Evolutionary conservation across 2,888 invertebrate genomes (phyloP), one percentile per base, ranked within the genome.

Genomic region (Rosalia funebris): DNA sequence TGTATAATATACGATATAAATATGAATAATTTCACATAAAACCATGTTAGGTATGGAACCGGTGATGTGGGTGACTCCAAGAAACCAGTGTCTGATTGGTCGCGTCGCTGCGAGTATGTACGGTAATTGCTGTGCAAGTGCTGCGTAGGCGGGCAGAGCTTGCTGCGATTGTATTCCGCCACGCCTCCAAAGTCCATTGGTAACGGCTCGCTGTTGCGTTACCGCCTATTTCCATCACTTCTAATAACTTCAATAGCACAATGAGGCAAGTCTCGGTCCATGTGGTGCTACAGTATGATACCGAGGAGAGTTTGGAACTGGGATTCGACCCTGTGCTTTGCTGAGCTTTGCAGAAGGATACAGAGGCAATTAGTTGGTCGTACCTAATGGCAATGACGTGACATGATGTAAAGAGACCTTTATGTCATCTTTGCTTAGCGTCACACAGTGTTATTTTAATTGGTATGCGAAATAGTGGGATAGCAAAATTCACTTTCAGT

Each of bases 131-230:
- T 50, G 19, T 55, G 32, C 42, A 46, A 52, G 65, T 60, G 59
- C 48, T 42, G 57, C 50, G 66, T 57, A 59, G 71, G 72, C 67
- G 69, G 62, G 55, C 41, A 52, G 67, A 25, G 47, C 53, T 47
- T 39, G 55, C 53, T 47, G 59, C 45, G 57, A 64, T 66, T 64
- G 61, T 58, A 15, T 25, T 14, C 56, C 42, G 63, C 44, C 68
- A 70, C 71, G 71, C 72, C 72, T 60, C 36, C 37, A 16, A 19
- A 60, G 57, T 63, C 63, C 57, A 73, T 73, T 73, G 72, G 72
- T 57, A 68, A 62, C 57, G 36, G 62, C 58, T 54, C 47, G 39
- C 36, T 57, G 4, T 17, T 9, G 20, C 46, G 56, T n/a, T 50
- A 54, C 63, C 68, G 67, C 70, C 72, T 57, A 39, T 63, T 68